Conservation (phyloP, 2,797 vertebrate species). For the Muraenolepis orangiensis region DNA sequence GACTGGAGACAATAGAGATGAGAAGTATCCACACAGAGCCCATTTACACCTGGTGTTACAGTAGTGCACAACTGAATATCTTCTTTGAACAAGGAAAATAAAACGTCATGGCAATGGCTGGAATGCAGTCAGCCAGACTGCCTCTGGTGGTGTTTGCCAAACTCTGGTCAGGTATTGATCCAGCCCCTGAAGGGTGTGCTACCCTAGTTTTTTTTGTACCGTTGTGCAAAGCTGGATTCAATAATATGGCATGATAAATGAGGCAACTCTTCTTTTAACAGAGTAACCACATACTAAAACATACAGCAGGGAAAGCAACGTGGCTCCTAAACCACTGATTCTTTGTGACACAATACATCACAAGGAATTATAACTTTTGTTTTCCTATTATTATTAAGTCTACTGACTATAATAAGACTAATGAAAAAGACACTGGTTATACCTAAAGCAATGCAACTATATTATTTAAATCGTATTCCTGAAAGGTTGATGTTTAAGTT, state of each 20-base stretch:
- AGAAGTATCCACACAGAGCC: neutral
- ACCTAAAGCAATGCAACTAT: too few relatives aligned
- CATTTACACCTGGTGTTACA: neutral
- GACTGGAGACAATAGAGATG: conserved; percentile 3
- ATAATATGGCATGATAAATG: neutral
- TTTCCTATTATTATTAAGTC: too few relatives aligned
- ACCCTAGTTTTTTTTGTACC: neutral
- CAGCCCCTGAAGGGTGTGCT: neutral
- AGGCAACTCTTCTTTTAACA: neutral
- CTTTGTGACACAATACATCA: too few relatives aligned
- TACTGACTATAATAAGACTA: too few relatives aligned
- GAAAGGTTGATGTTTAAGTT: too few relatives aligned
- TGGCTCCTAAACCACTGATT: neutral
- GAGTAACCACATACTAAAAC: neutral
- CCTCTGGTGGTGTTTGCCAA: neutral
- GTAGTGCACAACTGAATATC: neutral
- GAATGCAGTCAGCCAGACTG: neutral
- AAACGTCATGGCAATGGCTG: neutral
- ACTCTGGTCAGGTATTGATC: neutral
- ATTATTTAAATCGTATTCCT: too few relatives aligned
- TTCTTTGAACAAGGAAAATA: neutral
- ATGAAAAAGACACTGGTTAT: too few relatives aligned
- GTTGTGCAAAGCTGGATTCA: neutral
- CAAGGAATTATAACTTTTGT: too few relatives aligned
- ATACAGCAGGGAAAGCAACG: neutral